Evolutionary conservation across 2,113 vertebrate genomes (phyloP).

Genomic region (Pao palembangensis): DNA sequence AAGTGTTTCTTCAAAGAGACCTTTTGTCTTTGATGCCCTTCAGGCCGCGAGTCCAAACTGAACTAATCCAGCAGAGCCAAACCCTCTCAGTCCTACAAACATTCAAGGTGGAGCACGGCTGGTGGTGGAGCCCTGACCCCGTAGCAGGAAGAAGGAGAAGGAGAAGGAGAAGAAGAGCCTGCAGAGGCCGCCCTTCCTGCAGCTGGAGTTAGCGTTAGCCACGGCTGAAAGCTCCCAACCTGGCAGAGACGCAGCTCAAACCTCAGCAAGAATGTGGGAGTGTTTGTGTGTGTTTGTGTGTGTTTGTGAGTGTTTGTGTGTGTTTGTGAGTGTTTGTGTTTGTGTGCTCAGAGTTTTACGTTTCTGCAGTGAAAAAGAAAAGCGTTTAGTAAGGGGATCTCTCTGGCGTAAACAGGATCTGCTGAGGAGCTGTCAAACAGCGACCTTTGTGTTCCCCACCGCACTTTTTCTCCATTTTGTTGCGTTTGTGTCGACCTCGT

Average conservation of each 20-base stretch:
- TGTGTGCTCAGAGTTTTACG: background rate
- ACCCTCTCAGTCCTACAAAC: no score
- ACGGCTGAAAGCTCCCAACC: constrained; percentile 32
- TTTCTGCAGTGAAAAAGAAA: constrained; percentile 1
- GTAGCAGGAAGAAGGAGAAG: no score
- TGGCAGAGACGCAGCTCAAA: constrained; percentile 29
- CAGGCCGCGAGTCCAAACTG: constrained; percentile 28
- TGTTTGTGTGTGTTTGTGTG: background rate
- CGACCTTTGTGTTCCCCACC: background rate
- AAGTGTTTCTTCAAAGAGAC: background rate
- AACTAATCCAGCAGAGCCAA: background rate
- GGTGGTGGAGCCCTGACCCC: no score
- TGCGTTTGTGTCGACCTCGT: background rate
- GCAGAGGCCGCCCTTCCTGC: no score
- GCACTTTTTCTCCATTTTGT: background rate
- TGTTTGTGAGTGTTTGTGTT: background rate
- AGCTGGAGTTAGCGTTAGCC: constrained; percentile 5
- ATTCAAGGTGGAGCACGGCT: background rate
- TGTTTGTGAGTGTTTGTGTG: background rate
- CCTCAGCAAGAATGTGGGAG: background rate
- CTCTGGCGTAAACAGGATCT: background rate
- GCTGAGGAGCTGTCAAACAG: background rate
- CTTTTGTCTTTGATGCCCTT: background rate
- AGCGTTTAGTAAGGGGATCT: background rate
- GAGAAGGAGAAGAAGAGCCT: no score